Conservation (phyloP, 2,113 vertebrate species). For the Butorides virescens region DNA sequence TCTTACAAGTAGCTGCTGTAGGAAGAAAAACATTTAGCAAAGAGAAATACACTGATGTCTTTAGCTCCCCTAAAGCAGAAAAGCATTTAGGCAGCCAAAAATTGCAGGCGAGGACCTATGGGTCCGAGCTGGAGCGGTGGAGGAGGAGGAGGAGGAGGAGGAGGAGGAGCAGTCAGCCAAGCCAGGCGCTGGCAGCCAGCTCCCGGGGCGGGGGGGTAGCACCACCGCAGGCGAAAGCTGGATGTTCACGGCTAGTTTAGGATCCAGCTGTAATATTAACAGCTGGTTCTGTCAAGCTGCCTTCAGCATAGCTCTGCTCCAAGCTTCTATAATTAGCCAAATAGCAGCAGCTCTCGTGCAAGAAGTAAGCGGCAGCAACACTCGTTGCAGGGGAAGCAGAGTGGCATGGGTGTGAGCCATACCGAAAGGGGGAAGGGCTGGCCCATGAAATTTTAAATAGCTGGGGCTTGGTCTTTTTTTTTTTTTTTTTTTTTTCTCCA, state of each 20-base stretch:
- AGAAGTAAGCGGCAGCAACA: background rate
- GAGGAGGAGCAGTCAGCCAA: background rate
- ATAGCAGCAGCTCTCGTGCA: background rate
- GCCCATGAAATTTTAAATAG: background rate
- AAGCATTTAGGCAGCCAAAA: background rate
- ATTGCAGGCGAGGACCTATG: background rate
- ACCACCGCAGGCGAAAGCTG: background rate
- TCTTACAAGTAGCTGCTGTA: background rate
- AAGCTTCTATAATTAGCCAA: slow-evolving; percentile 28
- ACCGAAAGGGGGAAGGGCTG: background rate
- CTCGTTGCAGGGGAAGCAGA: background rate
- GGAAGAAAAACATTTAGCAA: background rate
- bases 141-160: background rate
- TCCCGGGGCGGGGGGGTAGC: background rate
- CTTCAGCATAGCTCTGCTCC: slow-evolving; percentile 6
- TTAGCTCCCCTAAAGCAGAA: background rate
- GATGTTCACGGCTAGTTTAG: background rate
- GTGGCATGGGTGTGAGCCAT: background rate
- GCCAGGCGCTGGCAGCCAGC: background rate
- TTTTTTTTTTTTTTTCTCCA: background rate
- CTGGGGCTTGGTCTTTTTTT: background rate
- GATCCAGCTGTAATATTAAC: slow-evolving; percentile 54
- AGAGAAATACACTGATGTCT: background rate
- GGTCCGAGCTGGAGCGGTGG: background rate
- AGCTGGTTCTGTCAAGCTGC: slow-evolving; percentile 60